These are phyloP conservation scores for Sesia apiformis DNA, from an alignment of 2,888 invertebrate genomes.

Conservation along the genomic window DNA sequence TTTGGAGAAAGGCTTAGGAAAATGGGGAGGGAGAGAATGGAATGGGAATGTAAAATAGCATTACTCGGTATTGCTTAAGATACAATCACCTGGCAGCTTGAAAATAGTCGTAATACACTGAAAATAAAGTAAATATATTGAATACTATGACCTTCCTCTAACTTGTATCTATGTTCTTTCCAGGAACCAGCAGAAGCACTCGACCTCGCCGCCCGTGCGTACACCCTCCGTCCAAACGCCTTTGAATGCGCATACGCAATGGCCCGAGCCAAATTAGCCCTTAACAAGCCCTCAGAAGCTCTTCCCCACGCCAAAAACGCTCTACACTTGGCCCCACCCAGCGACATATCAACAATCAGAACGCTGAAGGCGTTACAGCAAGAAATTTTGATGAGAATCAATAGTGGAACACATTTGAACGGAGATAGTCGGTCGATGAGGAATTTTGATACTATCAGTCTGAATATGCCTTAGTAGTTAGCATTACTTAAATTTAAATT, in stretches of 20 bases:
- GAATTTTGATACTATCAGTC: slow-evolving; percentile 66
- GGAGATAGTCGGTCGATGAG: slow-evolving; percentile 54
- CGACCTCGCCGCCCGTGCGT: slow-evolving; percentile 90
- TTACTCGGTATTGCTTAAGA: too few relatives aligned
- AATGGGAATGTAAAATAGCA: too few relatives aligned
- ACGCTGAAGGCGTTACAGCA: slow-evolving; percentile 84
- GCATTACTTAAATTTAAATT: too few relatives aligned
- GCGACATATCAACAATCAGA: slow-evolving; percentile 81
- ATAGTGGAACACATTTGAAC: slow-evolving; percentile 56
- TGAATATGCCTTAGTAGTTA: slow-evolving; percentile 51
- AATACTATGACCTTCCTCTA: too few relatives aligned
- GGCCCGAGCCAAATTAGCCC: slow-evolving; percentile 88
- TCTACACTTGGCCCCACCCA: slow-evolving; percentile 80
- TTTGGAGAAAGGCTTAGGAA: too few relatives aligned
- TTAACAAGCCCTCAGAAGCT: slow-evolving; percentile 83
- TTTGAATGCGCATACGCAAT: slow-evolving; percentile 95
- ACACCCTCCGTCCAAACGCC: slow-evolving; percentile 87
- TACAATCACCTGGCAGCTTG: too few relatives aligned
- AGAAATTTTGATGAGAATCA: slow-evolving; percentile 76
- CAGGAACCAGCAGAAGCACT: slow-evolving; percentile 90
- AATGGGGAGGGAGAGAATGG: too few relatives aligned
- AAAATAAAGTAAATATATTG: too few relatives aligned
- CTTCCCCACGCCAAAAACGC: slow-evolving; percentile 89
- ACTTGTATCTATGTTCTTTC: too few relatives aligned
- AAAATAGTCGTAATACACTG: too few relatives aligned